These are phyloP conservation scores for Manis pentadactyla DNA, from an alignment of 2,797 vertebrate species.

Conservation along the genomic window DNA sequence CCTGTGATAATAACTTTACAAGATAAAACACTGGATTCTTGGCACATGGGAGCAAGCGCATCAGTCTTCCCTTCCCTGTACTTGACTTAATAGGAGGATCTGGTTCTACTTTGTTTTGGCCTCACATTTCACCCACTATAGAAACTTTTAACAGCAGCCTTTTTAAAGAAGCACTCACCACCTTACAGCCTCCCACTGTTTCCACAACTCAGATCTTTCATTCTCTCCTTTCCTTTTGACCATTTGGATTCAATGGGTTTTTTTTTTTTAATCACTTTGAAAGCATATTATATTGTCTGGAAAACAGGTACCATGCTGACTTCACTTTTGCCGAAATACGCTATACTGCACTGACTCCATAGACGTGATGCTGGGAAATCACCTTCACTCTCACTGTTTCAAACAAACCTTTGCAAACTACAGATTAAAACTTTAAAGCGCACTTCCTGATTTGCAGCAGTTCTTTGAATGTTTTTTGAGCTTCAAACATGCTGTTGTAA, in stretches of 20 bases:
- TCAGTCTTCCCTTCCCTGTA: neutral
- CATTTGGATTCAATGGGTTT: too few relatives aligned
- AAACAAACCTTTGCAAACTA: slow-evolving; percentile 19
- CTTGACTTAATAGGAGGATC: neutral
- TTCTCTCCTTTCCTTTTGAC: neutral
- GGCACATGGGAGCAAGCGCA: neutral
- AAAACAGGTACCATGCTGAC: neutral
- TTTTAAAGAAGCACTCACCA: neutral
- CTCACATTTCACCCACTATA: neutral
- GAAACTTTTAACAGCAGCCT: neutral
- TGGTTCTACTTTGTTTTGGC: neutral
- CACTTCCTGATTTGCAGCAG: slow-evolving; percentile 7
- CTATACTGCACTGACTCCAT: neutral
- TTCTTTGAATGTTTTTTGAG: slow-evolving; percentile 14
- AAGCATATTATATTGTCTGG: neutral
- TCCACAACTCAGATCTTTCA: neutral
- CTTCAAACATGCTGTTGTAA: slow-evolving; percentile 24
- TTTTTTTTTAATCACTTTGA: neutral
- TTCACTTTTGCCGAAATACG: slow-evolving; percentile 35
- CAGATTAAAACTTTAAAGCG: slow-evolving; percentile 57
- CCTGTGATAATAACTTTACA: neutral
- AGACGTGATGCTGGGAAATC: neutral
- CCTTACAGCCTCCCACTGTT: neutral
- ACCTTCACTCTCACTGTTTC: neutral
- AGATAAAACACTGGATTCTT: neutral